Percentiles rank a stretch among this genome's conserved stretches.
Evolutionary conservation across 1,140 invertebrate species (phyloP).

Genomic region (Hyposmocoma kahamanoa): DNA sequence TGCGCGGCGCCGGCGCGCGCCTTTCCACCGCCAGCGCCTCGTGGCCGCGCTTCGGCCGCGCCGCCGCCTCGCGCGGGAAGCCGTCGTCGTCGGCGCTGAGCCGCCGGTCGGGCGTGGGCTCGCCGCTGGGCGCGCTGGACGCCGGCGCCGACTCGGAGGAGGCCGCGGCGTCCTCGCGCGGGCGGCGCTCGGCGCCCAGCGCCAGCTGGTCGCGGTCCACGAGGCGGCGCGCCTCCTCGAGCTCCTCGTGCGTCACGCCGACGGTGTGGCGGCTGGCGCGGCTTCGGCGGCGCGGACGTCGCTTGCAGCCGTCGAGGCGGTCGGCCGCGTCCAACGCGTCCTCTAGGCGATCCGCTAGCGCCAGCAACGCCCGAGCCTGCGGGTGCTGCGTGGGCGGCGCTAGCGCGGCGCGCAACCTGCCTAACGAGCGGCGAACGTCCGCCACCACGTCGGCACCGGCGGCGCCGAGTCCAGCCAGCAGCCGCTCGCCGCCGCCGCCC

Average conservation of each 20-base stretch:
- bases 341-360: slow-evolving; percentile 84
- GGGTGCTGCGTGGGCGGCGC: slow-evolving; percentile 72
- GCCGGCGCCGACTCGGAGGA: slow-evolving; percentile 25
- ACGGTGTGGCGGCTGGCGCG: slow-evolving; percentile 83
- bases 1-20: slow-evolving; percentile 27
- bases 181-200: slow-evolving; percentile 17
- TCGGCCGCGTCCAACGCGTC: slow-evolving; percentile 76
- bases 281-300: slow-evolving; percentile 47
- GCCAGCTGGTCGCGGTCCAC: slow-evolving; percentile 78
- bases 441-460: slow-evolving; percentile 76
- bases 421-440: slow-evolving; percentile 86
- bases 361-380: slow-evolving; percentile 79
- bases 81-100: slow-evolving; percentile 39
- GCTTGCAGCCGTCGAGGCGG: slow-evolving; percentile 42
- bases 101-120: slow-evolving; percentile 41
- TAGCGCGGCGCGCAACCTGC: slow-evolving; percentile 81
- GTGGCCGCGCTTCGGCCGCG: slow-evolving; percentile 35
- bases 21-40: slow-evolving; percentile 36
- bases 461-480: slow-evolving; percentile 49
- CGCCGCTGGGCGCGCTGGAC: slow-evolving; percentile 26
- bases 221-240: slow-evolving; percentile 82
- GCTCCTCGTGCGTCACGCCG: slow-evolving; percentile 85
- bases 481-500: slow-evolving; percentile 51
- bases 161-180: slow-evolving; percentile 13
- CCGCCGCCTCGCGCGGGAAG: slow-evolving; percentile 43